Percentiles rank a stretch among this genome's conserved stretches.
These are phyloP conservation scores for Liodrosophila aerea DNA, from an alignment of 2,888 invertebrate genomes.

Conservation along the genomic window DNA sequence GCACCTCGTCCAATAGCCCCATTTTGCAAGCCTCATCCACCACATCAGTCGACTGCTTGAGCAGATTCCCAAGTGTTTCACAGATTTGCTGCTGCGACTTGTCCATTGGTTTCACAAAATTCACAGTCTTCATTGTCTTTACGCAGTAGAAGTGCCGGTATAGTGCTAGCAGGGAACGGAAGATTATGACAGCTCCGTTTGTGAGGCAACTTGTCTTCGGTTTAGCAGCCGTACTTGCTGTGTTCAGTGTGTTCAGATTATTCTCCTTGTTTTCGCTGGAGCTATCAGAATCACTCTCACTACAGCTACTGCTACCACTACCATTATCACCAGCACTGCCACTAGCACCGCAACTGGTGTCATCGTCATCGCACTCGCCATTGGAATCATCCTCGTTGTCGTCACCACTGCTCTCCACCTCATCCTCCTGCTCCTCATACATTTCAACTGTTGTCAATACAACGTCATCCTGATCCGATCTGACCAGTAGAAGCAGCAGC, in stretches of 20 bases:
- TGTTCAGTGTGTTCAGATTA: no score
- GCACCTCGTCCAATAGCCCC: slow-evolving; percentile 64
- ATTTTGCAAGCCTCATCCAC: slow-evolving; percentile 59
- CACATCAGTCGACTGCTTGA: slow-evolving; percentile 71
- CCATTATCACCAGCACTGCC: slow-evolving; percentile 1
- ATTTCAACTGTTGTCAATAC: slow-evolving; percentile 39
- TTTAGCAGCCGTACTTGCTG: no score
- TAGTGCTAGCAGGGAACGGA: background rate
- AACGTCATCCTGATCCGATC: slow-evolving; percentile 25
- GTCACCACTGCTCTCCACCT: background rate
- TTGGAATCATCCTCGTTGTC: slow-evolving; percentile 17
- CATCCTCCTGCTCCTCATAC: background rate
- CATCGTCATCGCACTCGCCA: slow-evolving; percentile 2
- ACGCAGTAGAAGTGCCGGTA: slow-evolving; percentile 9
- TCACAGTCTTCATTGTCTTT: slow-evolving; percentile 57
- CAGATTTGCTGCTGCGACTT: slow-evolving; percentile 66
- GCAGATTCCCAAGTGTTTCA: slow-evolving; percentile 72
- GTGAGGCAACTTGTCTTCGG: background rate
- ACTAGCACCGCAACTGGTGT: no score
- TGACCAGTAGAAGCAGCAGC: slow-evolving; percentile 66
- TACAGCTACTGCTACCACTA: background rate
- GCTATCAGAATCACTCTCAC: no score
- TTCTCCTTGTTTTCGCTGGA: no score
- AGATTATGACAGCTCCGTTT: background rate
- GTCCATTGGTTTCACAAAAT: slow-evolving; percentile 58